phyloP scores from a whole-genome alignment of 1,140 invertebrate species.

The Cecropterus lyciades region DNA sequence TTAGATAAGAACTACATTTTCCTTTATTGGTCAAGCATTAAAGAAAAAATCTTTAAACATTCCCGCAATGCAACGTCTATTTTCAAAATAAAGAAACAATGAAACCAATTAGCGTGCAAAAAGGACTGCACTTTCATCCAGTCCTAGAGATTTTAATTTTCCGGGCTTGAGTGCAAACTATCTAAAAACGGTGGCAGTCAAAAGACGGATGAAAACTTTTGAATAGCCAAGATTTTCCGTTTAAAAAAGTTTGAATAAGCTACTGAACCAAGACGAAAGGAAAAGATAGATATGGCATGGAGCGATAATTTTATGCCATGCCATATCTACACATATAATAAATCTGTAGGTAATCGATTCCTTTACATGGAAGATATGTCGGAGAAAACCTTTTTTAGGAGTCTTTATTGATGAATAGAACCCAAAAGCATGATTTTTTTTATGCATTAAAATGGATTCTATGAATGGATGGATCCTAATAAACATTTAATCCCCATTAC shows the following conservation, averaged over 20 bases:
- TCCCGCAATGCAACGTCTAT: background rate
- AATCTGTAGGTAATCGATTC: too few relatives aligned
- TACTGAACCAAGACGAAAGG: background rate
- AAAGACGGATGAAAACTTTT: constrained; percentile 26
- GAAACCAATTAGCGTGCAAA: constrained; percentile 30
- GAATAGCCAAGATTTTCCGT: constrained; percentile 28
- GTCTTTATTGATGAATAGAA: too few relatives aligned
- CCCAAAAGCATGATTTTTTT: too few relatives aligned
- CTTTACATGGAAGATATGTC: too few relatives aligned
- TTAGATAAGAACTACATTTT: too few relatives aligned
- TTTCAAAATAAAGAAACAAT: constrained; percentile 24
- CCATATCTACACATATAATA: too few relatives aligned
- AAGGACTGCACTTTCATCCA: constrained; percentile 21
- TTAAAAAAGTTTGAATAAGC: constrained; percentile 17
- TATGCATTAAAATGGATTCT: too few relatives aligned
- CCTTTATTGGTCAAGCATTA: background rate
- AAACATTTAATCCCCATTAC: too few relatives aligned
- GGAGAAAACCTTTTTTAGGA: too few relatives aligned
- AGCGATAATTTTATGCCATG: too few relatives aligned
- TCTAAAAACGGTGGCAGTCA: constrained; percentile 26
- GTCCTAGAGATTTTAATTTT: constrained; percentile 36
- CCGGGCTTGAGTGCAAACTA: constrained; percentile 18
- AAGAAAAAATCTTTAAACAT: constrained; percentile 18
- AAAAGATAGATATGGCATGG: background rate
- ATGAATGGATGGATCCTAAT: too few relatives aligned